Conservation (phyloP, 2,888 invertebrate species). For the Eulithis testata region DNA sequence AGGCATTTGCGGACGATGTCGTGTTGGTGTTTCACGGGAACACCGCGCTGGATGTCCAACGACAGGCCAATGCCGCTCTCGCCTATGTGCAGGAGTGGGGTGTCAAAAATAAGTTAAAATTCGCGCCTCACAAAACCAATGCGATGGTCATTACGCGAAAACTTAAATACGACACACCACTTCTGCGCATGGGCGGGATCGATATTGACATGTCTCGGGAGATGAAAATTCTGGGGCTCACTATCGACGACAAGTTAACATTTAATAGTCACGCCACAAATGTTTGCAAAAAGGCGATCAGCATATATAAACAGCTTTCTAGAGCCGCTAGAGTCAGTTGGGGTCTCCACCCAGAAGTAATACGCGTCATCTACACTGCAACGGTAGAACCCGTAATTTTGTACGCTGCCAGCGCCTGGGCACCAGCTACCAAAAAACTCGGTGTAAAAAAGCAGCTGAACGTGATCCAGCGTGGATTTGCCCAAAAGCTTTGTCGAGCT, state of each 20-base stretch:
- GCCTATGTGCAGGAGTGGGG: not conserved
- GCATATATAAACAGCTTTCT: slow-evolving; percentile 8
- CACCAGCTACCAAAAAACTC: not conserved
- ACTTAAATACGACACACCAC: not conserved
- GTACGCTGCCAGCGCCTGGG: not conserved
- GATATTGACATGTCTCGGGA: slow-evolving; percentile 14
- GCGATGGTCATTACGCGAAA: not conserved
- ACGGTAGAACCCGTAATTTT: not conserved
- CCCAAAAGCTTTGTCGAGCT: not conserved
- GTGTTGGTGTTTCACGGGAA: not conserved
- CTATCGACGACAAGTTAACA: slow-evolving; percentile 12
- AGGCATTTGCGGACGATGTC: not conserved
- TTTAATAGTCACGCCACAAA: slow-evolving; percentile 4
- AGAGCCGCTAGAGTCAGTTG: slow-evolving; percentile 19
- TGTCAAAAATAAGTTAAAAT: not conserved
- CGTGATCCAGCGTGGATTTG: not conserved
- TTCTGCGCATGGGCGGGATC: not conserved
- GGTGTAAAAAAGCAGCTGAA: not conserved
- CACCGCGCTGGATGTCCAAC: not conserved
- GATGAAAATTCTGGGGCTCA: slow-evolving; percentile 15
- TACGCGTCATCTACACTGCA: slow-evolving; percentile 7
- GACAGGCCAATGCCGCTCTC: slow-evolving; percentile 1
- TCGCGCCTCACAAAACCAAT: not conserved
- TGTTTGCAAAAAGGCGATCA: not conserved
- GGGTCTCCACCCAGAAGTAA: slow-evolving; percentile 8